Base-by-base conservation (phyloP, 37 sponge, comb jelly and placozoan species). In the Geodia barretti region DNA sequence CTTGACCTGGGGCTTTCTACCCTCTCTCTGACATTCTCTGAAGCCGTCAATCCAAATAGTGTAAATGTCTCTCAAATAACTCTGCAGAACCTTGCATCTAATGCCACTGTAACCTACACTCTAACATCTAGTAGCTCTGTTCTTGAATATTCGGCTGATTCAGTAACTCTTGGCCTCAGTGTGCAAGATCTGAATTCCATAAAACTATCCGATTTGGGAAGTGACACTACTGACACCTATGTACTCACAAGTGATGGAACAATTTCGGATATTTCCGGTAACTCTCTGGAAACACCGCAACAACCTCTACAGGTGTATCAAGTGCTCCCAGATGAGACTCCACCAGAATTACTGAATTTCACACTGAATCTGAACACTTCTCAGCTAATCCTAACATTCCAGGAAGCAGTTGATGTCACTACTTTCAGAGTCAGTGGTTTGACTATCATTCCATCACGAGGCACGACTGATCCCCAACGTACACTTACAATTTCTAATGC, bases 331-430 rank as follows among this genome's bases (percentile, higher is more conserved):
- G 97, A 96, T 62, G 71, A 28, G n/a, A 83, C 81, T 30, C 69
- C 70, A 19, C 94, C 94, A 58, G 62, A 29, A 29, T 66, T 96
- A 7, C 11, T 28, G 8, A 62, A 68, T 3, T 91, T 79, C 64
- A 78, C 88, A 14, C 86, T 96, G 17, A 80, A 96, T 62, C 47
- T 96, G 80, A 91, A 96, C 74, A 70, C 68, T 31, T 87, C 89
- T 26, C 64, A 75, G 58, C 66, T 96, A 2, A 83, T 82, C 31
- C 82, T 96, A 5, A 91, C 92, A 0, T 96, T 96, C 76, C 82
- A 91, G 71, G 97, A 96, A 61, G 86, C 89, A 25, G 84, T 95
- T 7, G 70, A 91, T 62, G 33, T 82, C 0, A 74, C 63, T 34
- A 54, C 78, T 25, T 35, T 91, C 33, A 86, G 83, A 41, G 59